phyloP scores from a whole-genome alignment of 64 coral and sea anemone genomes.

The Porites australiensis region DNA sequence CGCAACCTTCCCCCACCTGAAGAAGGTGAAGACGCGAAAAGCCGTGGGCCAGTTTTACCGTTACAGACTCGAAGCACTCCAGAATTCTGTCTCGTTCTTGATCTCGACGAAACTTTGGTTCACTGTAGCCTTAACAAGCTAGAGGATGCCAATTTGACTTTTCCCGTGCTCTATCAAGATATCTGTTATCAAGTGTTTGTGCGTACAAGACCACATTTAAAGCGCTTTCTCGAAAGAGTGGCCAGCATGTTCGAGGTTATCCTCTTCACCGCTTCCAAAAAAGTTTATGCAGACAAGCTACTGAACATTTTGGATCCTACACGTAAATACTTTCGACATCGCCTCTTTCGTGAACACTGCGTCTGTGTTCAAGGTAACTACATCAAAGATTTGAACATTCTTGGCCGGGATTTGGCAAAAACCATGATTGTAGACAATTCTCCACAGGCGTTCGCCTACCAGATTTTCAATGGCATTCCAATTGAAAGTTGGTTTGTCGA shows the following conservation, averaged over 20 bases:
- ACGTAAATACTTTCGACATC: conserved; percentile 89
- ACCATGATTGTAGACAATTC: conserved; percentile 99
- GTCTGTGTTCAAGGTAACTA: conserved; percentile 99
- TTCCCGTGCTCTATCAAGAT: conserved; percentile 98
- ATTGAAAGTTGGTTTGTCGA: conserved; percentile 99
- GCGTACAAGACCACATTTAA: conserved; percentile 92
- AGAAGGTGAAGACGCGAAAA: conserved; percentile 87
- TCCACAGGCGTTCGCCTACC: conserved; percentile 98
- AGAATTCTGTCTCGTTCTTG: conserved; percentile 94
- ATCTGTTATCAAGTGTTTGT: conserved; percentile 99
- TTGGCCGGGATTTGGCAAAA: conserved; percentile 95
- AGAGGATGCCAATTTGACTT: conserved; percentile 96
- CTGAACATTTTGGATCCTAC: conserved; percentile 97
- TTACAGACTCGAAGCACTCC: conserved; percentile 95
- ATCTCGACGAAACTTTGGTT: conserved; percentile 98
- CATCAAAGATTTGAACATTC: conserved; percentile 98
- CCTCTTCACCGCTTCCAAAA: conserved; percentile 97
- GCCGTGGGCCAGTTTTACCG: conserved; percentile 90
- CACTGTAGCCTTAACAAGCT: conserved; percentile 99
- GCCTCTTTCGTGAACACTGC: conserved; percentile 98
- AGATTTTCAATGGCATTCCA: conserved; percentile 98
- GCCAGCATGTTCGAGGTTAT: conserved; percentile 96
- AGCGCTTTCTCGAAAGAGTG: conserved; percentile 92
- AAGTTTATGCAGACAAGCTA: conserved; percentile 97
- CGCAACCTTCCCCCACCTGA: conserved; percentile 93